Base-by-base conservation (phyloP, 2,888 invertebrate genomes). In the Seira sanloemensis region DNA sequence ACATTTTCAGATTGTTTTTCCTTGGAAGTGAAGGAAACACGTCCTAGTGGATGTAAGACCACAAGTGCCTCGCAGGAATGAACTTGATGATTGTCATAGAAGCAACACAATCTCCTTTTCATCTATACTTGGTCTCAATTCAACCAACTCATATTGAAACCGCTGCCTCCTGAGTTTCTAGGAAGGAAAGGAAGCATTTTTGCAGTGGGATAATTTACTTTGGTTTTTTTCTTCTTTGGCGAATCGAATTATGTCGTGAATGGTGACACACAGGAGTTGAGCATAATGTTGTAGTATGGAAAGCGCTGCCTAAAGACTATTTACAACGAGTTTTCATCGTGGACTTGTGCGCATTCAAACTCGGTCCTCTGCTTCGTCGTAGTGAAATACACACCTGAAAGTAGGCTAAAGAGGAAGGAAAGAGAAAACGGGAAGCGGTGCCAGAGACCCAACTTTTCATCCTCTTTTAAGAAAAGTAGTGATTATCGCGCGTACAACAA, bases 401-500 rank as follows among this genome's bases (percentile, higher is more conserved):
- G n/a, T n/a, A n/a, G n/a, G n/a, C n/a, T 16, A 27, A 18, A 16
- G 58, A 46, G 19, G 66, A 65, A 67, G n/a, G n/a, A 75, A 67
- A 75, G 74, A 75, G 75, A 75, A 75, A 75, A 75, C 66, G 75
- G 66, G 75, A 75, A 75, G 46, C 66, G 24, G 62, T 54, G 25
- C 74, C 75, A 65, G 75, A 75, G 37, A 66, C 66, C 62, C 74
- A 58, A 74, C 65, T 74, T 74, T 74, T 54, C 24, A 24, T 67
- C 26, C n/a, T 37, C 37, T 37, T 9, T 37, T 5, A 37, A 37
- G 12, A 37, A 37, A 37, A 37, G 7, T 62, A 62, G 23, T 21
- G 62, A 62, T 7, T 16, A 62, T 16, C 62, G 19, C 62, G 23
- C 7, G 62, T 7, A 21, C 19, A 21, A 23, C 7, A 16, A n/a